Base-by-base conservation (phyloP, 2,888 invertebrate species). In the Cheilosia variabilis region DNA sequence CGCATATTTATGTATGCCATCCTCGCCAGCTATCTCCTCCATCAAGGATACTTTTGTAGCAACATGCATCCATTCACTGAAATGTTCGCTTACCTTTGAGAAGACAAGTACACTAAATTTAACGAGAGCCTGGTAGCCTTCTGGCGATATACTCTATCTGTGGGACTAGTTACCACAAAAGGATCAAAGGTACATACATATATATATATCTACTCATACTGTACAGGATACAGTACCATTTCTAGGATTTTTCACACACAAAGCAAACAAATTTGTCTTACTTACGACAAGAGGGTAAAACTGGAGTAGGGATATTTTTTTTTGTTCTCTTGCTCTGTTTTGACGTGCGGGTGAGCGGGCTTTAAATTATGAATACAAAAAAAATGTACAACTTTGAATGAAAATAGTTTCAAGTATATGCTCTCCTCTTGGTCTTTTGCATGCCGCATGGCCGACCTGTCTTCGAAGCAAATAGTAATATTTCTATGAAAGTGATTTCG, bases 261-360 rank as follows among this genome's bases (percentile, higher is more conserved):
- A 79, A 79, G 79, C 84, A 71, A 66, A 75, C 80, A 75, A 84
- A 80, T 84, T 80, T 84, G 55, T 69, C 65, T 84, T 75, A 79
- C 60, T 65, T 75, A 63, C 58, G 65, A 50, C 65, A 65, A 73
- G 58, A 79, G 79, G 62, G 34, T 58, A 66, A 45, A 69, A 68
- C 37, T 75, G 63, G 47, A 63, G 83, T 57, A 57, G n/a, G 62
- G 73, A 50, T 58, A 58, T 69, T 76, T 79, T 62, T 66, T 79
- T 58, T 60, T 65, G 55, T 63, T 65, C 22, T 47, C 31, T 55
- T 60, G 9, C 52, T 43, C 62, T 10, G 41, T 63, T 69, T 45
- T 76, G 17, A 24, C 15, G 43, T 37, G 69, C n/a, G 37, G 43
- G 63, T 43, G 75, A 55, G 58, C 31, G 43, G 63, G 53, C 50